phyloP scores from a whole-genome alignment of 2,888 invertebrate genomes.

The Tetranychus truncatus region DNA sequence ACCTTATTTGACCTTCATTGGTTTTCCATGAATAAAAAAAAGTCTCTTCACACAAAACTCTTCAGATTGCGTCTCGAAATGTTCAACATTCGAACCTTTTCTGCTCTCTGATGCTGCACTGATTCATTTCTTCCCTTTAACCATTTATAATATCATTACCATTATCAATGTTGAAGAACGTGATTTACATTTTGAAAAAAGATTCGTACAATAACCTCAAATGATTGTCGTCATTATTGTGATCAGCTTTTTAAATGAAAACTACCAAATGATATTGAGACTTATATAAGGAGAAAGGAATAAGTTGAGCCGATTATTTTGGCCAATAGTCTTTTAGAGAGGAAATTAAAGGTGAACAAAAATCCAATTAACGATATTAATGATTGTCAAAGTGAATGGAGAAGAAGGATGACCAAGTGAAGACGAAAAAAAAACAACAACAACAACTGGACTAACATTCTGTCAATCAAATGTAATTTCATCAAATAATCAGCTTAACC shows the following conservation, averaged over 20 bases:
- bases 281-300: neutral
- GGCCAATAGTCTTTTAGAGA: neutral
- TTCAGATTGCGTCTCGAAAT: no score
- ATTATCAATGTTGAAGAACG: neutral
- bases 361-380: neutral
- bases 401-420: neutral
- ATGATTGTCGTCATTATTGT: neutral
- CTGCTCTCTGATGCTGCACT: no score
- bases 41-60: neutral
- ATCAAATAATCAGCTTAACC: neutral
- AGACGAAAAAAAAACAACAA: neutral
- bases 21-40: slow-evolving; percentile 9
- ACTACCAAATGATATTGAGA: neutral
- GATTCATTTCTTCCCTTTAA: no score
- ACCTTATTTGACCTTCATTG: neutral
- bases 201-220: neutral
- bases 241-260: neutral
- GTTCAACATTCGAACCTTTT: no score
- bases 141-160: no score
- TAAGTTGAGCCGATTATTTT: neutral
- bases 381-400: neutral
- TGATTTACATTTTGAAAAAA: neutral
- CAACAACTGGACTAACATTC: neutral
- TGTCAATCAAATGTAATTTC: neutral
- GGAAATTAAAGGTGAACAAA: neutral